Evolutionary conservation across 2,113 vertebrate genomes (phyloP), one percentile per base, ranked within the genome.

Genomic region (Cebus imitator): DNA sequence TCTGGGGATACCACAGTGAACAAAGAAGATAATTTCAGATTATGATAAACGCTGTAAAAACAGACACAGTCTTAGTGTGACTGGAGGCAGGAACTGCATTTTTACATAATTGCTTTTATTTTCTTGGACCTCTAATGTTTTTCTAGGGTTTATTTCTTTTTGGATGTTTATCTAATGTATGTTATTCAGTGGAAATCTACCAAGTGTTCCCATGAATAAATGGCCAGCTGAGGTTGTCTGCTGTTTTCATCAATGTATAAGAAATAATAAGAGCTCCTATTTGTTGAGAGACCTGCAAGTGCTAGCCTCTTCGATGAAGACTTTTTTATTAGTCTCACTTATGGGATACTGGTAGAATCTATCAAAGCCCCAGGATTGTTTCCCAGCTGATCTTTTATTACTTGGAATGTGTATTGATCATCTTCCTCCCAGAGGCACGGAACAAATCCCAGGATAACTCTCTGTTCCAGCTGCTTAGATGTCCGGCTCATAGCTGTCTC

Each of bases 91-190:
- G 2, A 18, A 8, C 37, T 37, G 13, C 73, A 79, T 85, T 96
- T 96, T 89, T 66, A 64, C 27, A 58, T 86, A 8, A 23, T 21
- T 87, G 14, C 8, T 95, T 87, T 57, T 64, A 80, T 84, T 90
- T 80, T 43, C 6, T 78, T 91, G 21, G 35, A 27, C 7, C 11
- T 97, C 7, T 35, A 73, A 7, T 86, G 40, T 94, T 93, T 76
- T 81, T 18, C 14, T 68, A 93, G 81, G 48, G 37, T 64, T 96
- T 87, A 10, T n/a, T 95, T 94, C 55, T 83, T 40, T 95, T 68
- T 88, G 55, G 23, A 12, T 84, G 20, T 4, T 96, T 52, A 81
- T 20, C 52, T 82, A 52, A 75, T 87, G 6, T 30, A 30, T 66
- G 1, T 8, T 73, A 73, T 52, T 70, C 37, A 78, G 2, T 57